A percentile compares a stretch with the other conserved stretches of the same genome.
Evolutionary conservation across 2,888 invertebrate species (phyloP).

Genomic region (Zele albiditarsus): DNA sequence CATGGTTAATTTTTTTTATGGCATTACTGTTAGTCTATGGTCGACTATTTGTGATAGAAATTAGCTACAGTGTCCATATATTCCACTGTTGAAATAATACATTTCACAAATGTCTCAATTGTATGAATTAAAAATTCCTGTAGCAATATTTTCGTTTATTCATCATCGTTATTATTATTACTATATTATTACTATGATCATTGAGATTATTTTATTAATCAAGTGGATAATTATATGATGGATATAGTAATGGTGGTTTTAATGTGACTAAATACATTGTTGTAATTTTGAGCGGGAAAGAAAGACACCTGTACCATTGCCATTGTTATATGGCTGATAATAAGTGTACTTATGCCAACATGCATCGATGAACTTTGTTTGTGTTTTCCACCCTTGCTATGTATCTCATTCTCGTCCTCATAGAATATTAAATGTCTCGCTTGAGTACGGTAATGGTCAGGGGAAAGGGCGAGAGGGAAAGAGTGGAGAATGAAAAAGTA

Average conservation of each 20-base stretch:
- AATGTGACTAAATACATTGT: neutral
- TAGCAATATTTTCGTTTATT: too few relatives aligned
- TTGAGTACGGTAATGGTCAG: constrained; percentile 31
- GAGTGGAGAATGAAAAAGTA: constrained; percentile 29
- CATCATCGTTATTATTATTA: too few relatives aligned
- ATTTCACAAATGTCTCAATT: too few relatives aligned
- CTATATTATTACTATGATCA: too few relatives aligned
- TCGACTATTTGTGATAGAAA: too few relatives aligned
- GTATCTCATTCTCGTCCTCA: neutral
- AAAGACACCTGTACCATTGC: neutral
- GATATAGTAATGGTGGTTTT: neutral
- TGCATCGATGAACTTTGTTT: constrained; percentile 2
- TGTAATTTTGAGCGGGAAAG: neutral
- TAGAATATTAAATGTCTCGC: constrained; percentile 40
- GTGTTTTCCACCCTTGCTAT: neutral
- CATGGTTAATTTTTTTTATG: too few relatives aligned
- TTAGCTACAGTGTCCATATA: too few relatives aligned
- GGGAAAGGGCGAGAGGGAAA: constrained; percentile 23
- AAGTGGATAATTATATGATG: neutral
- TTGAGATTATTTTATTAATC: neutral
- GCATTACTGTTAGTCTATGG: too few relatives aligned
- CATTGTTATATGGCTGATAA: neutral
- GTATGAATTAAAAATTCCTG: too few relatives aligned
- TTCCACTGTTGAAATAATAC: too few relatives aligned
- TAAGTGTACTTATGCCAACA: constrained; percentile 10